Evolutionary conservation across 2,888 invertebrate genomes (phyloP).

Genomic region (Acronicta psi): DNA sequence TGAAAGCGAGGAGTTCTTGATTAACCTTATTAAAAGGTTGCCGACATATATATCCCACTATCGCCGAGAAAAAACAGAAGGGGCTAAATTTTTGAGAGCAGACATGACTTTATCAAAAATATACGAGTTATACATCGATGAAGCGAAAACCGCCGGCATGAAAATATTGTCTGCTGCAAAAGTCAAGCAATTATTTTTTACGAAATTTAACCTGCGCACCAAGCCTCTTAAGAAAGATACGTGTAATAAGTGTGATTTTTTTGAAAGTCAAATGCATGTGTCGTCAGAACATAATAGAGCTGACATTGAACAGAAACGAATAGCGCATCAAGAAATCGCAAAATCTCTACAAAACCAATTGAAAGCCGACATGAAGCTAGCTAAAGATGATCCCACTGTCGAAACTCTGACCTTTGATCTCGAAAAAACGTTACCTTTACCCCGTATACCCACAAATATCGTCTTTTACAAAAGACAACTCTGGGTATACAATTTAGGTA

Average conservation of each 20-base stretch:
- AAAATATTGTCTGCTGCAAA: constrained; percentile 22
- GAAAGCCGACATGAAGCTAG: constrained; percentile 6
- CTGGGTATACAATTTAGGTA: constrained; percentile 26
- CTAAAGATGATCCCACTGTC: constrained; percentile 5
- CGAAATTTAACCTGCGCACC: constrained; percentile 14
- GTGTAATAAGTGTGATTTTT: constrained; percentile 16
- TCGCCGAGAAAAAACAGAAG: constrained; percentile 4
- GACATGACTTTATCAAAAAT: constrained; percentile 28
- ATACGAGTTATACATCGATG: constrained; percentile 22
- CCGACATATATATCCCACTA: too few species aligned
- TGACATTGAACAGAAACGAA: constrained; percentile 12
- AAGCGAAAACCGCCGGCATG: constrained; percentile 17
- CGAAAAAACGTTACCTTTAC: constrained; percentile 25
- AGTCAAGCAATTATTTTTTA: constrained; percentile 21
- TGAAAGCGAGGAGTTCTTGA: constrained; percentile 23
- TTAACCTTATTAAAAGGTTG: not conserved
- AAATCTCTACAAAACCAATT: constrained; percentile 18
- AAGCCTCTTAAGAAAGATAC: constrained; percentile 16
- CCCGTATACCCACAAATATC: constrained; percentile 22
- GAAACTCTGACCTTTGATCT: constrained; percentile 20
- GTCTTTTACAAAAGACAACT: constrained; percentile 27
- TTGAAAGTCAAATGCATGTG: constrained; percentile 8
- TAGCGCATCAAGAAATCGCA: constrained; percentile 22
- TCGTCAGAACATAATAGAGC: constrained; percentile 14
- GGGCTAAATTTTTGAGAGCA: constrained; percentile 23